Percentiles rank a stretch among this genome's conserved stretches.
Conservation (phyloP, 2,797 vertebrate species). For the Meda fulgida region DNA sequence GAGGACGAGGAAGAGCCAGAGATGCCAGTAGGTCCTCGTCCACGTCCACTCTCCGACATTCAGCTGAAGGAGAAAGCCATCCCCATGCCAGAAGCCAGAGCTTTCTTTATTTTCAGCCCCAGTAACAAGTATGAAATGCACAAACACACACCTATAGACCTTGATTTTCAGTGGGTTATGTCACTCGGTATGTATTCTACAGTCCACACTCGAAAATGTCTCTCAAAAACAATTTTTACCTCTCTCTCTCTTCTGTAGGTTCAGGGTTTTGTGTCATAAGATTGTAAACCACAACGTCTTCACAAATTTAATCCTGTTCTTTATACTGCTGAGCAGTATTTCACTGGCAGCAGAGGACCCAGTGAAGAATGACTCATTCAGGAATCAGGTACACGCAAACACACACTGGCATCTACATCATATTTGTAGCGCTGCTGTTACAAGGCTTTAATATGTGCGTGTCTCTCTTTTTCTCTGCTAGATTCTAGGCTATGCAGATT, state of each 20-base stretch:
- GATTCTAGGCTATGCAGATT: slow-evolving; percentile 99
- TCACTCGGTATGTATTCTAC: not conserved
- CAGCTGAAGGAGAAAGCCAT: slow-evolving; percentile 96
- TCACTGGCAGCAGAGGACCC: slow-evolving; percentile 98
- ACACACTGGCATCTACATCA: slow-evolving; percentile 4
- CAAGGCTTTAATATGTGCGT: slow-evolving; percentile 57
- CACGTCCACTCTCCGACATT: slow-evolving; percentile 92
- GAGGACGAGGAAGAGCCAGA: slow-evolving; percentile 97
- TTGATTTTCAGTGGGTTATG: not conserved
- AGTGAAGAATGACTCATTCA: slow-evolving; percentile 89
- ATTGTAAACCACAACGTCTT: slow-evolving; percentile 99
- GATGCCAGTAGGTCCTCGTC: slow-evolving; percentile 97
- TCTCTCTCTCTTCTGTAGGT: slow-evolving; percentile 74
- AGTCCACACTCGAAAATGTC: not conserved
- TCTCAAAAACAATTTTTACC: not conserved
- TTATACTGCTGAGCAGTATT: slow-evolving; percentile 99
- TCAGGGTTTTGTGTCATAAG: slow-evolving; percentile 95
- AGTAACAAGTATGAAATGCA: slow-evolving; percentile 87
- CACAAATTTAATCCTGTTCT: slow-evolving; percentile 99
- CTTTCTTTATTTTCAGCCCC: slow-evolving; percentile 96
- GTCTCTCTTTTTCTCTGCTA: slow-evolving; percentile 68
- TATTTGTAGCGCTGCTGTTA: slow-evolving; percentile 44
- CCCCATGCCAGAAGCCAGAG: slow-evolving; percentile 96
- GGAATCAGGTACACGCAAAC: slow-evolving; percentile 86
- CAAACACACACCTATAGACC: not conserved